phyloP scores from a whole-genome alignment of 2,113 vertebrate genomes.

The Ranitomeya variabilis region DNA sequence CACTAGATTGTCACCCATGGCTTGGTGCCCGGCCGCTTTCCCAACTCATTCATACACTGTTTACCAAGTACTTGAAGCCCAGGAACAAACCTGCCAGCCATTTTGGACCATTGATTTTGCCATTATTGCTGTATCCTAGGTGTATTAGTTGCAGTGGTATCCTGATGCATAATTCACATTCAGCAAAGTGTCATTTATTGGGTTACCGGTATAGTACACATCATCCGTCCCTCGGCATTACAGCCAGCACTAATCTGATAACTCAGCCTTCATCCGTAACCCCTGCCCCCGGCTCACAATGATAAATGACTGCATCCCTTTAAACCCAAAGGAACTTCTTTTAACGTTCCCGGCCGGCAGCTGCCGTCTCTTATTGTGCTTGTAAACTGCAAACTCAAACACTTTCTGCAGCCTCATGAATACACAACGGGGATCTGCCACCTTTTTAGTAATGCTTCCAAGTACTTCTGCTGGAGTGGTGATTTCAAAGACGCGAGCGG shows the following conservation, averaged over 20 bases:
- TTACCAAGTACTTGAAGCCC: too few species aligned
- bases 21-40: too few species aligned
- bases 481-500: background rate
- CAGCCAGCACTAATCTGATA: background rate
- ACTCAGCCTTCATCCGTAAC: background rate
- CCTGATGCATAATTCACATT: background rate
- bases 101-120: too few species aligned
- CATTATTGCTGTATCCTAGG: too few species aligned
- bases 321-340: background rate
- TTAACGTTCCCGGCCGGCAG: too few species aligned
- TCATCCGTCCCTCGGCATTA: background rate
- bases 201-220: background rate
- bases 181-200: background rate
- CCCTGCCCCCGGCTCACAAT: background rate
- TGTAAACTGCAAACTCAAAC: background rate
- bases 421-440: constrained; percentile 9
- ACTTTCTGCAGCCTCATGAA: constrained; percentile 31
- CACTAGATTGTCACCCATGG: too few species aligned
- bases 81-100: too few species aligned
- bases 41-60: too few species aligned
- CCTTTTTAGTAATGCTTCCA: background rate
- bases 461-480: background rate
- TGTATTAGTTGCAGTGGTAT: too few species aligned
- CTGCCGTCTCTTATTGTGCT: background rate
- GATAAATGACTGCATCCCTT: constrained; percentile 4